Percentiles rank a stretch among this genome's conserved stretches.
These are phyloP conservation scores for Sylvietta virens DNA, from an alignment of 2,113 vertebrate species.

Conservation along the genomic window DNA sequence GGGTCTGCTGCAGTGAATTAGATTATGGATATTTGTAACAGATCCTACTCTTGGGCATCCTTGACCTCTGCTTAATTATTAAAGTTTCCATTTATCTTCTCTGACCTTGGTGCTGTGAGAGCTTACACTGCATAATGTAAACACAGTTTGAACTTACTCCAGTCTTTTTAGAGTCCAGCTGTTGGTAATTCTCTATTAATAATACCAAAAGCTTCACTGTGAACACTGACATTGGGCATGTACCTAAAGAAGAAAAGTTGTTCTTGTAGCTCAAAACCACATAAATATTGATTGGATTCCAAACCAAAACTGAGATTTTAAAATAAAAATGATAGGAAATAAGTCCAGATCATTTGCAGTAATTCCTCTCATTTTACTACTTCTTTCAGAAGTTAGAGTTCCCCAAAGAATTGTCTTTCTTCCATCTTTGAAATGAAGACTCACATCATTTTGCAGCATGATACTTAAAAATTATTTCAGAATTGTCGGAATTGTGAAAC, in stretches of 20 bases:
- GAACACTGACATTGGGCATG: not conserved
- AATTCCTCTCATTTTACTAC: not conserved
- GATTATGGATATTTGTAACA: not conserved
- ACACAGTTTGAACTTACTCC: not conserved
- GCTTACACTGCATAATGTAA: not conserved
- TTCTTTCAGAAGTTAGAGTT: not conserved
- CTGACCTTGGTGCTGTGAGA: not conserved
- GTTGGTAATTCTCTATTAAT: not conserved
- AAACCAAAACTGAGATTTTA: not conserved
- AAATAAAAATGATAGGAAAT: not conserved
- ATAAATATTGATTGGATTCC: not conserved
- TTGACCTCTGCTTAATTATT: not conserved
- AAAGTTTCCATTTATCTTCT: not conserved
- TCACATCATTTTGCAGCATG: not conserved
- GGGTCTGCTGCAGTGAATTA: not conserved
- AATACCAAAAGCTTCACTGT: not conserved
- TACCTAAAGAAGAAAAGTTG: not conserved
- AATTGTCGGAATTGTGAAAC: not conserved
- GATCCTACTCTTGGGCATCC: not conserved
- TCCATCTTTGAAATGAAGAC: not conserved
- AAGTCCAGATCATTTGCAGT: not conserved
- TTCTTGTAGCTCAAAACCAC: not conserved
- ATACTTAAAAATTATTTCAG: not conserved
- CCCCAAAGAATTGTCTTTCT: not conserved
- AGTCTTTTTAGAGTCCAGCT: not conserved